Percentiles rank a stretch among this genome's conserved stretches.
These are phyloP conservation scores for Bos javanicus DNA, from an alignment of 2,113 vertebrate genomes.

Conservation along the genomic window DNA sequence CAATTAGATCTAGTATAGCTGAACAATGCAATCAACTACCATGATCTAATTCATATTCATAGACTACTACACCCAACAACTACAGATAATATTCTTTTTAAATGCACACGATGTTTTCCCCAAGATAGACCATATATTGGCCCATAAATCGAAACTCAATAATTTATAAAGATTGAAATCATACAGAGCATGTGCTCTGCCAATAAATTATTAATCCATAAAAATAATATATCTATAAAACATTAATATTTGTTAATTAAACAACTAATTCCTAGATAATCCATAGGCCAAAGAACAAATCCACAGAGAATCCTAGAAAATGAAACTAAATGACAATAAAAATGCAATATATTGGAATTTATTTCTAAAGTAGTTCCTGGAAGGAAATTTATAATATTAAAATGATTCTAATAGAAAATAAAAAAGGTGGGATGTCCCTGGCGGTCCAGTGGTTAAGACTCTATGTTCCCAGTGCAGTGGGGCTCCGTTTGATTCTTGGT, in stretches of 20 bases:
- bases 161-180: slow-evolving; percentile 21
- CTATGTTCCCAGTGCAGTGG: not conserved
- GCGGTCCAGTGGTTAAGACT: not conserved
- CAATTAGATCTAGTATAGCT: not conserved
- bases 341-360: not conserved
- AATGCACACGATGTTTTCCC: not conserved
- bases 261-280: slow-evolving; percentile 1
- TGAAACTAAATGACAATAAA: not conserved
- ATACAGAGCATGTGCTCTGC: not conserved
- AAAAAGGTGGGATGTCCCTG: not conserved
- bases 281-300: not conserved
- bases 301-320: not conserved
- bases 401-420: not conserved
- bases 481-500: accelerated
- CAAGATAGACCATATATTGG: not conserved
- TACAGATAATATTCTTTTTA: not conserved
- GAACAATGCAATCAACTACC: not conserved
- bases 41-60: not conserved
- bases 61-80: not conserved
- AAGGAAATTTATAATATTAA: not conserved
- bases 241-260: not conserved
- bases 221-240: not conserved
- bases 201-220: slow-evolving; percentile 20
- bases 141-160: not conserved
- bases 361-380: not conserved